Evolutionary conservation across 2,797 vertebrate species (phyloP), one percentile per base, ranked within the genome.

Genomic region (Melanotaenia boesemani): DNA sequence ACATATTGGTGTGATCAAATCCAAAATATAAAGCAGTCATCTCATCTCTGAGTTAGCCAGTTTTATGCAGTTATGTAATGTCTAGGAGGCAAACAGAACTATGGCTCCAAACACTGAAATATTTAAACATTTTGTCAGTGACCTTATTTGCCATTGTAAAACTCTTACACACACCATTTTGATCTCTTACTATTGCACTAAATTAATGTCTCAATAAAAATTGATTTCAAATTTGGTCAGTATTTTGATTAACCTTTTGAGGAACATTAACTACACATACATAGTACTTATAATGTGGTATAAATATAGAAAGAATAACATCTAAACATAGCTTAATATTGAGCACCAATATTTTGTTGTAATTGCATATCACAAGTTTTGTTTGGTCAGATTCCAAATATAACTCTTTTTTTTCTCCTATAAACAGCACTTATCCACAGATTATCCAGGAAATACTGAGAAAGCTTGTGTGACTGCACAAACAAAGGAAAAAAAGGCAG

Each of bases 371-470:
- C 26, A 20, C 5, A 20, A 9, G 22, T 34, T n/a, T 37, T 6
- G 11, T 2, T 50, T 60, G 16, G n/a, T 32, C 24, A 75, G 7
- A 52, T 56, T 63, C 6, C 12, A 57, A 58, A 46, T 16, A 22
- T 32, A 48, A 12, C 6, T 3, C 0, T 71, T 26, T 61, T 52
- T 70, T 62, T 11, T 70, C 32, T 1, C 2, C 22, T 58, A 6
- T 58, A 67, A 87, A 73, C 74, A 80, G 70, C 54, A 67, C 58
- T 37, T 56, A 5, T 77, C 65, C 24, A 50, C 54, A 26, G 22
- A 80, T 64, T 10, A 80, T 54, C 57, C 74, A 63, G 54, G 83
- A 26, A 84, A 73, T 54, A 77, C 9, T 56, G 69, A 70, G 32
- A 73, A 58, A 68, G 58, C 24, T 8, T 30, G 60, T 10, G 54